Conservation (phyloP, 2,797 vertebrate genomes). For the Thalassophryne amazonica region DNA sequence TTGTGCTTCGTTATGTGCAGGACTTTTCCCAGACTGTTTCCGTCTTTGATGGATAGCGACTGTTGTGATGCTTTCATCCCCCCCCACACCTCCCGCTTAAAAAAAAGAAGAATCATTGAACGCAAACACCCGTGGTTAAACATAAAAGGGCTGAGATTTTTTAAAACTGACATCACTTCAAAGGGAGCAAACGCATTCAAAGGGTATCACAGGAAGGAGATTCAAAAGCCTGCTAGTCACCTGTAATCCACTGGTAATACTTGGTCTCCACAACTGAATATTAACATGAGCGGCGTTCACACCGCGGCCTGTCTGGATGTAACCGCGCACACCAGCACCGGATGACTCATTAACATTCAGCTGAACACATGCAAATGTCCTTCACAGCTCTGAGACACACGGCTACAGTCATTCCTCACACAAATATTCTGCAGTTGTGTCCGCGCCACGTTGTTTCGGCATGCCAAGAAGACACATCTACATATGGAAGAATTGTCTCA, state of each 20-base stretch:
- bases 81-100: conserved; percentile 7
- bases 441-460: conserved; percentile 26
- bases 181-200: conserved; percentile 69
- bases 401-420: conserved; percentile 13
- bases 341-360: conserved; percentile 37
- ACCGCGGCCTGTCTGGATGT: conserved; percentile 3
- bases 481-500: conserved; percentile 28
- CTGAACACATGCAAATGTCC: background rate
- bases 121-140: conserved; percentile 69
- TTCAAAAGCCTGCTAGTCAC: conserved; percentile 71
- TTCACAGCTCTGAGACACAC: background rate
- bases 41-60: conserved; percentile 62
- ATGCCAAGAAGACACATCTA: conserved; percentile 25
- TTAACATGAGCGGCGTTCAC: conserved; percentile 39
- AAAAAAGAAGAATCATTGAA: conserved; percentile 44
- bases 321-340: background rate
- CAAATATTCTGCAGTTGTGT: conserved; percentile 21
- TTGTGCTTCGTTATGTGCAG: conserved; percentile 51
- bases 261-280: conserved; percentile 54
- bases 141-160: conserved; percentile 71
- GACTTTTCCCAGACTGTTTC: conserved; percentile 55
- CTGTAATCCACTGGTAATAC: conserved; percentile 77
- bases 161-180: conserved; percentile 76
- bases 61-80: conserved; percentile 66
- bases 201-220: conserved; percentile 69